Evolutionary conservation across 2,113 vertebrate genomes (phyloP), one percentile per base, ranked within the genome.

Genomic region (Mugil cephalus): DNA sequence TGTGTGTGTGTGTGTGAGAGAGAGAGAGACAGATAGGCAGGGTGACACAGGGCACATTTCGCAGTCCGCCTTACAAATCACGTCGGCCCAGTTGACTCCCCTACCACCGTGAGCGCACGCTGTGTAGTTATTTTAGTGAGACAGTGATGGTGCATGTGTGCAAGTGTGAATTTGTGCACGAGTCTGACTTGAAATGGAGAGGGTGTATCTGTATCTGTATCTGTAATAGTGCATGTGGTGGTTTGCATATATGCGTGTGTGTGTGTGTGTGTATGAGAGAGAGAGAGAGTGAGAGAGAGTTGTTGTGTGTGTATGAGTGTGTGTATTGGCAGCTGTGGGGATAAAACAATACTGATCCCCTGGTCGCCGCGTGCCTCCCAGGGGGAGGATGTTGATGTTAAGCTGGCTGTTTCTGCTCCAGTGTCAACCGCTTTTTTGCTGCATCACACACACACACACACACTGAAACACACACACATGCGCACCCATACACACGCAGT

Each of bases 311-410:
- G 40, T 62, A 38, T 56, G 36, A 17, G 60, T 87, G 77, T 85
- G 82, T 88, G 75, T 84, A 62, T 86, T 86, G 86, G 89, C 85
- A 90, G 89, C 88, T 90, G 91, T 83, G 81, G 75, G 84, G 86
- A 89, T 88, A 92, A 91, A 91, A 81, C 89, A 90, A 80, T 82
- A 77, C 88, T 90, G 86, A 89, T 92, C 89, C 87, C 86, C 78
- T 83, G 72, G 88, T 86, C 69, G 83, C 86, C 89, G 78, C 76
- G 80, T 91, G 89, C 81, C 90, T 91, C 88, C 87, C 88, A 82
- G 74, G 78, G 88, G 89, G 84, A 90, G 89, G 86, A 90, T 93
- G 87, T 92, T 91, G 91, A 92, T 90, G 88, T 90, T 90, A 87
- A 81, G 73, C 85, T 89, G 82, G 85, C 88, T 87, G 82, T 90